Conservation (phyloP, 2,888 invertebrate genomes). For the Drosophila demipolita region DNA sequence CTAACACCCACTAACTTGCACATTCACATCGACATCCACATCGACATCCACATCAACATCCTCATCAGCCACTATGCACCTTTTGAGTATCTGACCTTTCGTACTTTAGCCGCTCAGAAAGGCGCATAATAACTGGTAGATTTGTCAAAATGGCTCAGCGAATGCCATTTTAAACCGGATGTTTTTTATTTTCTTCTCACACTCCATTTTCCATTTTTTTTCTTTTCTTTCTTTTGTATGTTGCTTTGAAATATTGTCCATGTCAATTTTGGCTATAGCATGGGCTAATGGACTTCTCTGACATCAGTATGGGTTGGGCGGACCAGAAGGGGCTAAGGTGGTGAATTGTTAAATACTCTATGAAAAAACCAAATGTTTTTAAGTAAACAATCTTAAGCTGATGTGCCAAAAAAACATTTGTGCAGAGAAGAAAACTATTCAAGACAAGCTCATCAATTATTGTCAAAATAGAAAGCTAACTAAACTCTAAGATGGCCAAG, state of each 20-base stretch:
- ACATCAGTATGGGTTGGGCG: background rate
- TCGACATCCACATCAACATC: conserved; percentile 21
- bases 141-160: conserved; percentile 73
- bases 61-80: conserved; percentile 68
- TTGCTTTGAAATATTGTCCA: conserved; percentile 28
- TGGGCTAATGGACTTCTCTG: conserved; percentile 46
- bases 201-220: background rate
- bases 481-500: background rate
- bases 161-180: conserved; percentile 79
- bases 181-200: conserved; percentile 42
- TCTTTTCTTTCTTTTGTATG: conserved; percentile 6
- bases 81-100: conserved; percentile 52
- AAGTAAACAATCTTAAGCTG: background rate
- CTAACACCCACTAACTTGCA: background rate
- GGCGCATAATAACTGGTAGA: conserved; percentile 71
- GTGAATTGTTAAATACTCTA: conserved; percentile 1
- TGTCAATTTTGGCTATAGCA: conserved; percentile 35
- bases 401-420: background rate
- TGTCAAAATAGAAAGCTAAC: background rate
- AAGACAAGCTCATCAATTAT: background rate
- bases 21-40: conserved; percentile 29
- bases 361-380: background rate
- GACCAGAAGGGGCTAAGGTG: background rate
- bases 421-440: background rate
- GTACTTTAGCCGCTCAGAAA: conserved; percentile 40